Conservation (phyloP, 2,797 vertebrate genomes). For the Danio choprae region DNA sequence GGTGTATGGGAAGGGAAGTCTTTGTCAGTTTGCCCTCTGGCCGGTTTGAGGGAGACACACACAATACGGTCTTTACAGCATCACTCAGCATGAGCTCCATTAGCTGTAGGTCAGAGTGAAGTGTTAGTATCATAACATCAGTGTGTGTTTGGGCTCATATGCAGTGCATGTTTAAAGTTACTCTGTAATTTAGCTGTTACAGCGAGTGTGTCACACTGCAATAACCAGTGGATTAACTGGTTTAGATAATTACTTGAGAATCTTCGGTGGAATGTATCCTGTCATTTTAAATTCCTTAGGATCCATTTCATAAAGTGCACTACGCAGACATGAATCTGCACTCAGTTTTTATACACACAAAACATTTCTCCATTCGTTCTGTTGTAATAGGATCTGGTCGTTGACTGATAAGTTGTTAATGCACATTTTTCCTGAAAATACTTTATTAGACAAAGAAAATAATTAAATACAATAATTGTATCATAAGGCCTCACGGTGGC, state of each 20-base stretch:
- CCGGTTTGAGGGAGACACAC: conserved; percentile 36
- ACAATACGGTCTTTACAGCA: conserved; percentile 49
- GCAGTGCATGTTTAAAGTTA: conserved; percentile 15
- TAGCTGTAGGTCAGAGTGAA: conserved; percentile 50
- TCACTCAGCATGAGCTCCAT: conserved; percentile 57
- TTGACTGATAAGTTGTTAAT: neutral
- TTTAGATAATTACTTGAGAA: conserved; percentile 26
- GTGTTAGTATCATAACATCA: conserved; percentile 41
- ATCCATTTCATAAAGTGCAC: neutral
- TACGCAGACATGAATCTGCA: neutral
- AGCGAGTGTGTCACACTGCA: neutral
- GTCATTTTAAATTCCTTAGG: conserved; percentile 41
- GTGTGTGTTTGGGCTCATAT: conserved; percentile 1
- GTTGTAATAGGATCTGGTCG: neutral
- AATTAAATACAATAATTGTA: no score
- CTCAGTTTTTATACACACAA: neutral
- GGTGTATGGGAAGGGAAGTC: conserved; percentile 44
- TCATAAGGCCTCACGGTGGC: no score
- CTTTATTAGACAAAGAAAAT: no score
- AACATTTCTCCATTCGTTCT: neutral
- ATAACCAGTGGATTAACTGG: conserved; percentile 33
- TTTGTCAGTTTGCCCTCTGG: conserved; percentile 53
- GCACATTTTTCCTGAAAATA: neutral
- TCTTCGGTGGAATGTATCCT: conserved; percentile 48
- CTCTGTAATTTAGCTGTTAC: conserved; percentile 2